These are phyloP conservation scores for Phengaris arion DNA, from an alignment of 2,888 invertebrate genomes.

Conservation along the genomic window DNA sequence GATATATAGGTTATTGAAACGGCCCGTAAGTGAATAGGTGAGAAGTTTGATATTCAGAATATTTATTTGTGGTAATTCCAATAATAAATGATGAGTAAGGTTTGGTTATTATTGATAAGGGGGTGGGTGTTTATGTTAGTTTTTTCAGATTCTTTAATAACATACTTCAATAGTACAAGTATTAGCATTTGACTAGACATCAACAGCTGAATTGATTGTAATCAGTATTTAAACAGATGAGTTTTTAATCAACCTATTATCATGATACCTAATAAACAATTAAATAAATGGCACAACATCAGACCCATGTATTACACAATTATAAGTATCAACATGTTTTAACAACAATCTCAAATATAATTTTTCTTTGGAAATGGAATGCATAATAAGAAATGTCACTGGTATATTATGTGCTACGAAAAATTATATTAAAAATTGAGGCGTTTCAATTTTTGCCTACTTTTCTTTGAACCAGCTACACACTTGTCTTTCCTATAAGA, in stretches of 20 bases:
- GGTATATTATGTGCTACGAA: conserved; percentile 42
- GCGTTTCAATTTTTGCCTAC: conserved; percentile 67
- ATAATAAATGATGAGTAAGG: neutral
- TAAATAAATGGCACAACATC: conserved; percentile 48
- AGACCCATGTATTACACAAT: conserved; percentile 44
- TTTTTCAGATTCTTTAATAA: neutral
- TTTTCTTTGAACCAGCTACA: conserved; percentile 64
- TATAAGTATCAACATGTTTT: conserved; percentile 42
- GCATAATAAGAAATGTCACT: conserved; percentile 51
- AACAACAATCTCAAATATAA: conserved; percentile 43
- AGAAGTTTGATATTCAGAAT: neutral
- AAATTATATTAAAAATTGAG: conserved; percentile 42
- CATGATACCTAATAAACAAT: conserved; percentile 21
- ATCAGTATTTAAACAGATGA: neutral
- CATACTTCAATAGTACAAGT: neutral
- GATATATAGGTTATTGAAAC: too few relatives aligned
- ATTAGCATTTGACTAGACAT: conserved; percentile 16
- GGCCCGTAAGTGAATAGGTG: neutral
- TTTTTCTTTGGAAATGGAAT: conserved; percentile 58
- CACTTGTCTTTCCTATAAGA: conserved; percentile 52
- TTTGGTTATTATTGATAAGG: neutral
- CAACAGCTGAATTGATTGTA: conserved; percentile 5
- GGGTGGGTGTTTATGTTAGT: neutral
- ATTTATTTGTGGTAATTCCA: neutral
- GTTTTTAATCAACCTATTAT: conserved; percentile 4